A percentile compares a stretch with the other conserved stretches of the same genome.
Evolutionary conservation across 2,888 invertebrate genomes (phyloP).

Genomic region (Chironomus riparius): DNA sequence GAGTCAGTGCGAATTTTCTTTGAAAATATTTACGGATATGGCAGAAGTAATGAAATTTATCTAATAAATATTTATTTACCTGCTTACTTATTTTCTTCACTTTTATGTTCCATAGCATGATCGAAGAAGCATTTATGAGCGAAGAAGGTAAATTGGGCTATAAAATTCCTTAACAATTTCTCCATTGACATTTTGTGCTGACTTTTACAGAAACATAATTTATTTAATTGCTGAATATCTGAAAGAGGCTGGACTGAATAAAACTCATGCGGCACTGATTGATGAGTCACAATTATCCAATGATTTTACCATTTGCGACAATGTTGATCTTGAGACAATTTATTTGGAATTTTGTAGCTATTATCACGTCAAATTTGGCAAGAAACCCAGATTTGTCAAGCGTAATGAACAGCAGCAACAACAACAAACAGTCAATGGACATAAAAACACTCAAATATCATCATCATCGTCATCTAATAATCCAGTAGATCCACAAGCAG

Average conservation of each 20-base stretch:
- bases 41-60: background rate
- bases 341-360: slow-evolving; percentile 83
- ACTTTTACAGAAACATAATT: slow-evolving; percentile 41
- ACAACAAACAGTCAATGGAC: background rate
- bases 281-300: slow-evolving; percentile 62
- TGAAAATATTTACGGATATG: background rate
- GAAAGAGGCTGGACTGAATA: slow-evolving; percentile 53
- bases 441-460: too few species aligned
- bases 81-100: background rate
- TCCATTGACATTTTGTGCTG: background rate
- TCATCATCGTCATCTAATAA: background rate
- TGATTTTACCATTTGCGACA: slow-evolving; percentile 74
- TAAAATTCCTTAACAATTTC: background rate
- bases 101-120: slow-evolving; percentile 13
- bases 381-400: slow-evolving; percentile 72
- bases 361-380: slow-evolving; percentile 75
- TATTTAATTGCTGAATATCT: slow-evolving; percentile 61
- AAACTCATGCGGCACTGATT: slow-evolving; percentile 55
- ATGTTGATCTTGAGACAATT: slow-evolving; percentile 80
- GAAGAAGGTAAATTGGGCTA: slow-evolving; percentile 7
- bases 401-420: slow-evolving; percentile 29
- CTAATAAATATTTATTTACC: background rate
- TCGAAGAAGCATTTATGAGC: slow-evolving; percentile 21
- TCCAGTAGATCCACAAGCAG: background rate
- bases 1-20: background rate